Percentiles rank a stretch among this genome's conserved stretches.
phyloP scores from a whole-genome alignment of 1,140 invertebrate species.

The Latrodectus geometricus region DNA sequence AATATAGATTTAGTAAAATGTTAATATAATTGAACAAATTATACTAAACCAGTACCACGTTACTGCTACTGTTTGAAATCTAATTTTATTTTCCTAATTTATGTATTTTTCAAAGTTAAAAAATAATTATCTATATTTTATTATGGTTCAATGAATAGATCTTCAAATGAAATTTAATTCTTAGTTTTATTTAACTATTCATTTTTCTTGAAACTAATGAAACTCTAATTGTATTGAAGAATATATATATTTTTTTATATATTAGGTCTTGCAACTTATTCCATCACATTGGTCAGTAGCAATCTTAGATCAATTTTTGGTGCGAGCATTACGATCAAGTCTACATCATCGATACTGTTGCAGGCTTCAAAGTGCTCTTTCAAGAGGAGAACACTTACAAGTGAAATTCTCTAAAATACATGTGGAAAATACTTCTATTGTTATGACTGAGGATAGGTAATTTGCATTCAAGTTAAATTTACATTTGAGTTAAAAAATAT shows the following conservation, averaged over 20 bases:
- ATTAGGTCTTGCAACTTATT: slow-evolving; percentile 70
- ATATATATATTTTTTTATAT: neutral
- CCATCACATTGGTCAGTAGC: slow-evolving; percentile 71
- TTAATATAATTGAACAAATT: too few species aligned
- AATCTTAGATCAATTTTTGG: slow-evolving; percentile 70
- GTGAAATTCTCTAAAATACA: slow-evolving; percentile 69
- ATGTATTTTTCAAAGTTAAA: too few species aligned
- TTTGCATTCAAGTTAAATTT: neutral
- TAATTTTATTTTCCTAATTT: too few species aligned
- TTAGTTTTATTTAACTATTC: too few species aligned
- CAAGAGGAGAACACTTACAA: slow-evolving; percentile 70
- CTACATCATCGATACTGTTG: slow-evolving; percentile 69
- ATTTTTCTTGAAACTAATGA: too few species aligned
- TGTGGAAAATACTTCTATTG: slow-evolving; percentile 67
- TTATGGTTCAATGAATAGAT: too few species aligned
- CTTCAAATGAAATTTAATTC: too few species aligned
- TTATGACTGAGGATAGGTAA: slow-evolving; percentile 70
- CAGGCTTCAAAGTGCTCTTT: slow-evolving; percentile 69
- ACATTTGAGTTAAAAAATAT: neutral
- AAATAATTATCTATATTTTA: too few species aligned
- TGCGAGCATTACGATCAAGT: slow-evolving; percentile 68
- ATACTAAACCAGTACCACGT: too few species aligned
- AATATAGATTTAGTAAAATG: too few species aligned
- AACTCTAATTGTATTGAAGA: too few species aligned
- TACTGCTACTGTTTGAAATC: too few species aligned